phyloP scores from a whole-genome alignment of 2,797 vertebrate species.

The Neosilurus mollespiculum region DNA sequence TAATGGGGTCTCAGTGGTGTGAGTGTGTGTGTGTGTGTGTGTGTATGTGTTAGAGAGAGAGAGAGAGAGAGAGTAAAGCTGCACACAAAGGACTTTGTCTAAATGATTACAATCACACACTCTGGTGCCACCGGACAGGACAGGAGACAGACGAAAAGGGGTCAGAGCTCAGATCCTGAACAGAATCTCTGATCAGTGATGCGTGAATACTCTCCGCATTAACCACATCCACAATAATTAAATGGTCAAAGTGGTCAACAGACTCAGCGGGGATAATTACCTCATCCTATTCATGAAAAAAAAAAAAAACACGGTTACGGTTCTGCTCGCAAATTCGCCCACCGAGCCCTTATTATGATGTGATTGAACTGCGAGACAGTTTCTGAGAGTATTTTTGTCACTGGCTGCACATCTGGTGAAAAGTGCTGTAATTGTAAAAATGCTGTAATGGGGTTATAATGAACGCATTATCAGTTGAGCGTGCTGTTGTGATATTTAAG shows the following conservation, averaged over 20 bases:
- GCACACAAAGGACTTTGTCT: conserved; percentile 31
- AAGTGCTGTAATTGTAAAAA: not conserved
- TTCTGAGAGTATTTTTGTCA: not conserved
- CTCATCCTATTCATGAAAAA: not conserved
- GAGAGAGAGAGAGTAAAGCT: conserved; percentile 6
- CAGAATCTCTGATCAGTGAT: conserved; percentile 4
- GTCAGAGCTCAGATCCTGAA: conserved; percentile 6
- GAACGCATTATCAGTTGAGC: not conserved
- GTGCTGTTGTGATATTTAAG: not conserved
- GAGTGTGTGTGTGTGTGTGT: not conserved
- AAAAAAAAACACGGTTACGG: not conserved
- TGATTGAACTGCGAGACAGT: not conserved
- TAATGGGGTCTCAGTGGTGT: conserved; percentile 35
- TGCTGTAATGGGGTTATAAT: not conserved
- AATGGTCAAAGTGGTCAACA: conserved; percentile 12
- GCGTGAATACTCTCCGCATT: not conserved
- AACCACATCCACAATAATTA: conserved; percentile 8
- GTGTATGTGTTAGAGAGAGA: not conserved
- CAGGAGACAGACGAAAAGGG: conserved; percentile 15
- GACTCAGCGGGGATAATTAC: not conserved
- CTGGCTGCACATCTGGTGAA: not conserved
- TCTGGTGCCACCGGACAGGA: not conserved
- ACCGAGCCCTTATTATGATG: not conserved
- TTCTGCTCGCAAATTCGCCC: not conserved
- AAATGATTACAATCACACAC: conserved; percentile 20